These are phyloP conservation scores for Exephanes ischioxanthus DNA, from an alignment of 2,888 invertebrate genomes.

Conservation along the genomic window DNA sequence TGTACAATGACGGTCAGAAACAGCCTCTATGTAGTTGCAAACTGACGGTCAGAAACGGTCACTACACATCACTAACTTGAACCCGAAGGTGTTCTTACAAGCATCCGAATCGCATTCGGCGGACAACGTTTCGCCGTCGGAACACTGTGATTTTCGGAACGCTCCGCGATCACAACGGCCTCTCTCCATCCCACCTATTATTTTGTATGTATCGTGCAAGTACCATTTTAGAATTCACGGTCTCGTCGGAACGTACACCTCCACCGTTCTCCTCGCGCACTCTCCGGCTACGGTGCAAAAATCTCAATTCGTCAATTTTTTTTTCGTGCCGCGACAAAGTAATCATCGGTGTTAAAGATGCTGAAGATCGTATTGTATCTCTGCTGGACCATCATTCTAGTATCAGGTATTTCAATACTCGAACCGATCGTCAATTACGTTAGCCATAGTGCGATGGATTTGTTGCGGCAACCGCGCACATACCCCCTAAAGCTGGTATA, in stretches of 20 bases:
- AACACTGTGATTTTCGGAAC: background rate
- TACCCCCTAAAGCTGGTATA: background rate
- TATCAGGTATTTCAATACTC: slow-evolving; percentile 62
- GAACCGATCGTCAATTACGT: background rate
- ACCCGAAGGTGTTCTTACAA: slow-evolving; percentile 16
- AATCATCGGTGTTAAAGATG: slow-evolving; percentile 44
- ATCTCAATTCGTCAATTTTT: slow-evolving; percentile 12
- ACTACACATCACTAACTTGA: too few species aligned
- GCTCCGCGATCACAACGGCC: slow-evolving; percentile 19
- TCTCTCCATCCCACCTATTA: slow-evolving; percentile 13
- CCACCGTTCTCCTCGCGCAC: slow-evolving; percentile 27
- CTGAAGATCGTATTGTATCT: slow-evolving; percentile 58
- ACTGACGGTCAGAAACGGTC: too few species aligned
- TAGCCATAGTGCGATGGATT: slow-evolving; percentile 3
- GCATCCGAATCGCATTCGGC: background rate
- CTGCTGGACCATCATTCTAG: slow-evolving; percentile 63
- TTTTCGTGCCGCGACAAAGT: slow-evolving; percentile 37
- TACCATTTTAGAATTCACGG: slow-evolving; percentile 62
- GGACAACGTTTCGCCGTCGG: background rate
- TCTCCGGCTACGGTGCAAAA: slow-evolving; percentile 5
- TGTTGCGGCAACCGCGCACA: background rate
- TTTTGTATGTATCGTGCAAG: slow-evolving; percentile 2
- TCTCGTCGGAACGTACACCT: slow-evolving; percentile 60
- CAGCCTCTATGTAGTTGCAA: too few species aligned
- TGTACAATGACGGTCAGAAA: too few species aligned